Evolutionary conservation across 2,797 vertebrate genomes (phyloP).

Genomic region (Acanthurus leucopareius): DNA sequence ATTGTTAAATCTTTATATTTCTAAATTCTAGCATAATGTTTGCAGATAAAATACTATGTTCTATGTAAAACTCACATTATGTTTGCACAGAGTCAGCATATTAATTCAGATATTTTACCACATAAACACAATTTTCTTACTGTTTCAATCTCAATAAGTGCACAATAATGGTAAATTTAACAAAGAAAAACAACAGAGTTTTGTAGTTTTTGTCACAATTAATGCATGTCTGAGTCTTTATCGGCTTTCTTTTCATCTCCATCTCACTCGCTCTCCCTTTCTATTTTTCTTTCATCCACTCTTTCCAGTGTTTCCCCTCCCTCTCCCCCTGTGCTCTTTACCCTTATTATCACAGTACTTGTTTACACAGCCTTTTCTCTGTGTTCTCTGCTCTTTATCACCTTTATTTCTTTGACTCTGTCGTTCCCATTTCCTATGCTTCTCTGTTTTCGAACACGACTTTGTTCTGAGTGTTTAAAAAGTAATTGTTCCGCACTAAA

Average conservation of each 20-base stretch:
- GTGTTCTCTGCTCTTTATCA: constrained; percentile 19
- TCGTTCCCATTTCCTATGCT: constrained; percentile 1
- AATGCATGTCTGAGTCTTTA: background rate
- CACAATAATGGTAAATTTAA: background rate
- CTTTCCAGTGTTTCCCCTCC: background rate
- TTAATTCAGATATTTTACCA: background rate
- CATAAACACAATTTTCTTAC: background rate
- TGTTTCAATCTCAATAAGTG: background rate
- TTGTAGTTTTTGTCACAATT: background rate
- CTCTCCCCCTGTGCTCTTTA: background rate
- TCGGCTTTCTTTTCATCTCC: background rate
- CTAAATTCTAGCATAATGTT: background rate
- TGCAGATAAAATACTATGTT: background rate
- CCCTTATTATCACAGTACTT: constrained; percentile 22
- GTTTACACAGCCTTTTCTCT: constrained; percentile 26
- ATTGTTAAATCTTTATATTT: constrained; percentile 2
- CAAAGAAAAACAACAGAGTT: background rate
- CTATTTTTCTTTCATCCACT: background rate
- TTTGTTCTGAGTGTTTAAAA: constrained; percentile 37
- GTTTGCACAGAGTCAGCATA: background rate
- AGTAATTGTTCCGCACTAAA: constrained; percentile 40
- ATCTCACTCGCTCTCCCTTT: constrained; percentile 2
- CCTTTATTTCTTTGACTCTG: constrained; percentile 2
- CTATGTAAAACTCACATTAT: no score
- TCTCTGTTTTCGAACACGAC: constrained; percentile 9